Evolutionary conservation across 2,113 vertebrate species (phyloP).

Genomic region (Fukomys damarensis): DNA sequence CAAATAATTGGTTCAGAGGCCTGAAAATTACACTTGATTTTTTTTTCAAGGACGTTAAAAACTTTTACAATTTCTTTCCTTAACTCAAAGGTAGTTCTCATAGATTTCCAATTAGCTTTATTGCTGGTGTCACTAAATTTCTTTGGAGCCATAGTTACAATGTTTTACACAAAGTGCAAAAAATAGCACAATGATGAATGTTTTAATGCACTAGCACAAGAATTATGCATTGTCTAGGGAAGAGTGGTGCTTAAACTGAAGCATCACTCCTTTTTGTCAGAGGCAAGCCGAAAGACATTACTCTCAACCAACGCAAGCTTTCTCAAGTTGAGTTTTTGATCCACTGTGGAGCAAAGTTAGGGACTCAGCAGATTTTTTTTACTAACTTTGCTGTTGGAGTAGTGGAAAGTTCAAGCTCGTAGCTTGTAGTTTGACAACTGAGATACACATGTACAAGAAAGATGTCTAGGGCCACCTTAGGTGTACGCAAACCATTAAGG

Average conservation of each 20-base stretch:
- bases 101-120: background rate
- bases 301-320: background rate
- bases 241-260: background rate
- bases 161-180: background rate
- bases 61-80: background rate
- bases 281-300: background rate
- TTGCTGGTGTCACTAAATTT: background rate
- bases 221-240: background rate
- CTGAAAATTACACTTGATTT: background rate
- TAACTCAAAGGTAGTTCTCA: background rate
- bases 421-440: background rate
- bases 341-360: background rate
- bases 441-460: background rate
- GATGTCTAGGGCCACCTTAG: background rate
- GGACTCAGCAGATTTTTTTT: background rate
- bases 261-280: background rate
- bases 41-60: background rate
- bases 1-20: background rate
- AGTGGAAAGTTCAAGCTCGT: background rate
- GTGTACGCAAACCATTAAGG: background rate
- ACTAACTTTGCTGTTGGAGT: background rate
- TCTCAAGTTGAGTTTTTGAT: background rate
- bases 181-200: background rate
- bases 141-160: background rate
- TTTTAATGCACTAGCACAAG: background rate